phyloP scores from a whole-genome alignment of 2,797 vertebrate genomes.

The Microctenopoma stevenorrisi region DNA sequence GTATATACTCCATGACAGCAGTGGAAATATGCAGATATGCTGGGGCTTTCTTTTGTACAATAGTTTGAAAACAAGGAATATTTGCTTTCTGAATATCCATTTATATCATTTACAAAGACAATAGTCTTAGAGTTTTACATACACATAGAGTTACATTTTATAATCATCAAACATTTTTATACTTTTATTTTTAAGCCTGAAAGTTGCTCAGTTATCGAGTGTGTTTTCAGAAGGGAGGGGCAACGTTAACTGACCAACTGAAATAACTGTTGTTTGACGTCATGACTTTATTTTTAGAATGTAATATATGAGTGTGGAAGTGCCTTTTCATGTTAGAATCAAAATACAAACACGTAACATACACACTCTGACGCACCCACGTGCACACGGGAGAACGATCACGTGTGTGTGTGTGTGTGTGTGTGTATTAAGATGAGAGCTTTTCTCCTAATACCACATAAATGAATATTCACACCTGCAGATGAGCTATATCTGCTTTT shows the following conservation, averaged over 20 bases:
- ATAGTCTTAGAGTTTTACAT: too few species aligned
- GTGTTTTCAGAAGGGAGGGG: constrained; percentile 83
- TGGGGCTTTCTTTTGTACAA: background rate
- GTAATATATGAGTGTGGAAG: constrained; percentile 88
- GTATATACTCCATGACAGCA: constrained; percentile 12
- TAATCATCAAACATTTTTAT: constrained; percentile 9
- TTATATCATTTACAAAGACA: background rate
- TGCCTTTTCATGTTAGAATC: constrained; percentile 89
- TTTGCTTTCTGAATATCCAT: background rate
- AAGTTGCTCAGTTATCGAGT: constrained; percentile 86
- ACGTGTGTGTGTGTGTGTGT: constrained; percentile 16
- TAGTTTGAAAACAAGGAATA: background rate
- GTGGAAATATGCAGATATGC: constrained; percentile 6
- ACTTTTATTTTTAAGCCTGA: constrained; percentile 72
- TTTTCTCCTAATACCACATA: constrained; percentile 47
- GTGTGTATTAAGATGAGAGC: constrained; percentile 18
- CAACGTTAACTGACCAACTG: constrained; percentile 86
- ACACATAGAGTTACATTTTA: background rate
- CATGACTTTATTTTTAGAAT: constrained; percentile 92
- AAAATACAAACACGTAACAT: constrained; percentile 82
- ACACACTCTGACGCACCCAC: constrained; percentile 64
- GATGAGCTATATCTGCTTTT: constrained; percentile 51
- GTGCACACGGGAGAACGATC: constrained; percentile 50
- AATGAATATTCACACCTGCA: constrained; percentile 62
- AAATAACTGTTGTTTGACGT: constrained; percentile 87